These are phyloP conservation scores for Eupithecia pulchellata DNA, from an alignment of 2,888 invertebrate genomes.

Conservation along the genomic window DNA sequence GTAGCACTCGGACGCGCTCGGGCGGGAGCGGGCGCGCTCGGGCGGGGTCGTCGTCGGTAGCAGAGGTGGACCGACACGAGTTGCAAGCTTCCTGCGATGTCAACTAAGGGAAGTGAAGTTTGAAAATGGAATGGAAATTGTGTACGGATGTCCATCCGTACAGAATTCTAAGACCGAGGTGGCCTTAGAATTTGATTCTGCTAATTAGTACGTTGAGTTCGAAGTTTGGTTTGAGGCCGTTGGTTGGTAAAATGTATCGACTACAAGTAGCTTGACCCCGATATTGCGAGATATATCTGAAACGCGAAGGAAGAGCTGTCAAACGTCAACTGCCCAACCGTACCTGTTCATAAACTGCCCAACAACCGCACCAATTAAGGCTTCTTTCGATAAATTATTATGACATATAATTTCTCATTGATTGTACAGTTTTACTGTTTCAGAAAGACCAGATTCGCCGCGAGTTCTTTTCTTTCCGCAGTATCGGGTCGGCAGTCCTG, in stretches of 20 bases:
- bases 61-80: constrained; percentile 1
- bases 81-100: background rate
- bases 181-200: no score
- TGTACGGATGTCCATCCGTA: no score
- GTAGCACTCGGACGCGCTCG: background rate
- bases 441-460: background rate
- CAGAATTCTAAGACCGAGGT: no score
- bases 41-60: background rate
- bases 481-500: background rate
- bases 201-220: background rate
- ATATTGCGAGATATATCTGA: background rate
- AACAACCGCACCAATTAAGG: background rate
- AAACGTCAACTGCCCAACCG: background rate
- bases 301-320: background rate
- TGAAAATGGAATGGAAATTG: background rate
- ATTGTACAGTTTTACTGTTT: background rate
- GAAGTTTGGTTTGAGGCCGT: background rate
- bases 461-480: background rate
- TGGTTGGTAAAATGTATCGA: no score
- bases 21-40: background rate
- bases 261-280: background rate
- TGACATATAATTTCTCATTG: no score
- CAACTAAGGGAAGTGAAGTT: background rate
- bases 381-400: no score
- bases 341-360: background rate